phyloP scores from a whole-genome alignment of 2,888 invertebrate genomes.

The Pollenia angustigena region DNA sequence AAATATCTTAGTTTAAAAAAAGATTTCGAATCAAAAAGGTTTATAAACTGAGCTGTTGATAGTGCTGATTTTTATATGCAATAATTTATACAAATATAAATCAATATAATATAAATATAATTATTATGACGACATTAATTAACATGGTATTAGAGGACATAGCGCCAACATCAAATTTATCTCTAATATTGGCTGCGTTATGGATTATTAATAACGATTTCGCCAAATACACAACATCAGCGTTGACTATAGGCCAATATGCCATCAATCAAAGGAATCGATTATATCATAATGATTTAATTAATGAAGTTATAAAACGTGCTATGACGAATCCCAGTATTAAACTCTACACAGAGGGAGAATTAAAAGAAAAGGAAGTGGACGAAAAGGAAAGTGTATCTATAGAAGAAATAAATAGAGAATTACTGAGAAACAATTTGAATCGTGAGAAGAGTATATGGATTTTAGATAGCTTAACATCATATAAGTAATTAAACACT shows the following conservation, averaged over 20 bases:
- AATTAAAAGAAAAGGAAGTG: slow-evolving; percentile 9
- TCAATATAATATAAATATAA: too few species aligned
- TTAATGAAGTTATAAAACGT: slow-evolving; percentile 73
- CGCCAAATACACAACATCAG: slow-evolving; percentile 74
- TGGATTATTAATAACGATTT: slow-evolving; percentile 80
- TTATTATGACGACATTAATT: slow-evolving; percentile 54
- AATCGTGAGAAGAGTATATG: slow-evolving; percentile 76
- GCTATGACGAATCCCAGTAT: slow-evolving; percentile 58
- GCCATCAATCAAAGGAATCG: slow-evolving; percentile 74
- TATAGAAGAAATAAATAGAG: neutral
- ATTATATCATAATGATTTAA: slow-evolving; percentile 78
- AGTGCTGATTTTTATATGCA: neutral
- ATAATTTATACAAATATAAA: too few species aligned
- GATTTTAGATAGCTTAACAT: slow-evolving; percentile 78
- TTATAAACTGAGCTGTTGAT: neutral
- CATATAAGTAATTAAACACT: slow-evolving; percentile 75
- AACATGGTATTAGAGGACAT: slow-evolving; percentile 39
- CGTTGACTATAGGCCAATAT: slow-evolving; percentile 78
- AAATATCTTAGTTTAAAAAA: slow-evolving; percentile 36
- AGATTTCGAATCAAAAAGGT: slow-evolving; percentile 27
- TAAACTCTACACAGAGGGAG: slow-evolving; percentile 56
- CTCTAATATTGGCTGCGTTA: slow-evolving; percentile 79
- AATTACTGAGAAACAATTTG: slow-evolving; percentile 43
- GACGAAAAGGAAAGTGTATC: neutral
- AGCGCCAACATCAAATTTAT: slow-evolving; percentile 75